phyloP scores from a whole-genome alignment of 2,888 invertebrate species.

The Eupithecia vulgata region DNA sequence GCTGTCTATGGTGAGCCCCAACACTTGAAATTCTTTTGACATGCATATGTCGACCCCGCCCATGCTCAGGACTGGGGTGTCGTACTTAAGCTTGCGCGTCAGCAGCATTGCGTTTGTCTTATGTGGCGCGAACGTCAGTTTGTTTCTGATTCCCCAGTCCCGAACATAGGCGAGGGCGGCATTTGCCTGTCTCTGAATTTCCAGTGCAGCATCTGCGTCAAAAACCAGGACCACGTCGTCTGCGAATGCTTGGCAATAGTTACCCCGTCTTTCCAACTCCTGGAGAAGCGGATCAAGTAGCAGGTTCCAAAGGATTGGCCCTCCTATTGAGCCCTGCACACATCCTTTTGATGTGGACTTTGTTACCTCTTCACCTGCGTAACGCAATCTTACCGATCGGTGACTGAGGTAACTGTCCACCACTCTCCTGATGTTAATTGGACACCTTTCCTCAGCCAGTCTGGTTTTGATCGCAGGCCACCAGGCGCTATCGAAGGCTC shows the following conservation, averaged over 20 bases:
- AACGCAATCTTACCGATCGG: slow-evolving; percentile 28
- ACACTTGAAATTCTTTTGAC: too few relatives aligned
- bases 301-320: slow-evolving; percentile 36
- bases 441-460: slow-evolving; percentile 26
- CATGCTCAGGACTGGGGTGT: too few relatives aligned
- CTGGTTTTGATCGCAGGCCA: slow-evolving; percentile 25
- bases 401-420: slow-evolving; percentile 23
- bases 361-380: slow-evolving; percentile 25
- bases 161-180: slow-evolving; percentile 34
- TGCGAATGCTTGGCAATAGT: slow-evolving; percentile 36
- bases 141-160: slow-evolving; percentile 18
- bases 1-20: too few relatives aligned
- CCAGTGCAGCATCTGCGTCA: slow-evolving; percentile 23
- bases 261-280: neutral
- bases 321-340: slow-evolving; percentile 13
- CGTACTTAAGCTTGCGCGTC: too few relatives aligned
- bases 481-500: slow-evolving; percentile 9
- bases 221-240: slow-evolving; percentile 28
- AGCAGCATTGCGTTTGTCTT: too few relatives aligned
- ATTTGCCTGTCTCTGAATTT: slow-evolving; percentile 29
- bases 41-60: too few relatives aligned
- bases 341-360: slow-evolving; percentile 7
- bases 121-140: neutral
- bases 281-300: slow-evolving; percentile 32
- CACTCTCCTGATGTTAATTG: slow-evolving; percentile 14